phyloP scores from a whole-genome alignment of 2,888 invertebrate species.

The Doris montereyensis region DNA sequence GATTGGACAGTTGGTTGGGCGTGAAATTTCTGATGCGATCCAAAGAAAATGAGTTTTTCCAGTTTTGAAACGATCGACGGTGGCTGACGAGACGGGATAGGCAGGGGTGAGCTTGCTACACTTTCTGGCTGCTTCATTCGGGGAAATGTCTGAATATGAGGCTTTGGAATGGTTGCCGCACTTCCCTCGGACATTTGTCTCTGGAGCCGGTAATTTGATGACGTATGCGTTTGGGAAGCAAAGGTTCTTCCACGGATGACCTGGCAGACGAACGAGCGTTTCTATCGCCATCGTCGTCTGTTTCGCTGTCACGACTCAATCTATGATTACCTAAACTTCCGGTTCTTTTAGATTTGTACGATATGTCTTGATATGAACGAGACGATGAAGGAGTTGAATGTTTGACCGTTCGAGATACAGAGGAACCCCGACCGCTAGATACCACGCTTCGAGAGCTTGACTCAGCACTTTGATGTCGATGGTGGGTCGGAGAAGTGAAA shows the following conservation, averaged over 20 bases:
- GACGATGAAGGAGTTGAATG: background rate
- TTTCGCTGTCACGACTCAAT: too few relatives aligned
- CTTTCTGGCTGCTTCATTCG: constrained; percentile 6
- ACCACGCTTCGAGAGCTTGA: too few relatives aligned
- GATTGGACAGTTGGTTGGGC: constrained; percentile 5
- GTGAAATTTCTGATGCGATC: constrained; percentile 27
- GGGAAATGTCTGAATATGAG: constrained; percentile 37
- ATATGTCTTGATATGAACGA: background rate
- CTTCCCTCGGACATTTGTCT: background rate
- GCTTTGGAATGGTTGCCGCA: constrained; percentile 4
- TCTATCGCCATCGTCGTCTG: too few relatives aligned
- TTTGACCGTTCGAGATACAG: background rate
- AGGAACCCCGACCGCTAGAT: too few relatives aligned
- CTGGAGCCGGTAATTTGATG: constrained; percentile 14
- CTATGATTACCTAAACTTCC: too few relatives aligned
- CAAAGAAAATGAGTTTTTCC: constrained; percentile 1
- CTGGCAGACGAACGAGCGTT: too few relatives aligned
- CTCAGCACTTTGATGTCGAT: background rate
- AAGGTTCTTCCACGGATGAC: constrained; percentile 25
- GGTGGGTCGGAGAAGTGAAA: background rate
- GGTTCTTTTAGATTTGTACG: background rate
- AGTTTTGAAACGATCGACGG: background rate
- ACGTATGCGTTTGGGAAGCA: background rate
- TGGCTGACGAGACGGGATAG: background rate
- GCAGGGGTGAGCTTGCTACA: background rate